These are phyloP conservation scores for Apis florea DNA, from an alignment of 1,140 invertebrate genomes.

Conservation along the genomic window DNA sequence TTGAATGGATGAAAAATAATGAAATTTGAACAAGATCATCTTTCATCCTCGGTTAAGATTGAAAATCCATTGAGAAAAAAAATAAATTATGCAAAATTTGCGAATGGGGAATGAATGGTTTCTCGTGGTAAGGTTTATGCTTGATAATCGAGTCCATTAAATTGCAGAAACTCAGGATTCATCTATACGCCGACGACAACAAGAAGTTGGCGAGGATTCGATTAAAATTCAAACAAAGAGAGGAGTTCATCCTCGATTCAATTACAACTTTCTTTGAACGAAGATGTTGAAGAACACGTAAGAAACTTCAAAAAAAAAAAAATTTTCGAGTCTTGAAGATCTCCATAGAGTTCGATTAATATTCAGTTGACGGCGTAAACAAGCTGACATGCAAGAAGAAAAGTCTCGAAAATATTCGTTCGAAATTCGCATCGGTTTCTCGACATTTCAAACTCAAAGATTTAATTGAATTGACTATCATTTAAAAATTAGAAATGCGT, in stretches of 20 bases:
- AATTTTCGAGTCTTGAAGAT: no score
- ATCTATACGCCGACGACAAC: not conserved
- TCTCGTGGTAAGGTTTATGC: not conserved
- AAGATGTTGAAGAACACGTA: not conserved
- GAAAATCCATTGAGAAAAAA: not conserved
- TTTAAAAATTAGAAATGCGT: no score
- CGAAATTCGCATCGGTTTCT: no score
- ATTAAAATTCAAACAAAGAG: conserved; percentile 44
- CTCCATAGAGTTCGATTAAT: conserved; percentile 9
- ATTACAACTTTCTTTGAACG: conserved; percentile 25
- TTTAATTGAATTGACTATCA: no score
- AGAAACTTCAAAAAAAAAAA: not conserved
- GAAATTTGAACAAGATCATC: no score
- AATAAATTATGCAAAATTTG: not conserved
- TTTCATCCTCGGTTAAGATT: not conserved
- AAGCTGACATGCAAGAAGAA: conserved; percentile 14
- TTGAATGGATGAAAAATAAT: no score
- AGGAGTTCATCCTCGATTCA: conserved; percentile 7
- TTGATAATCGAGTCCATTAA: conserved; percentile 36
- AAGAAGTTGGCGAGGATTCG: conserved; percentile 7
- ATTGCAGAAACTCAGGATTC: not conserved
- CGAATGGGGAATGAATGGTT: not conserved
- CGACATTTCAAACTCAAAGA: no score
- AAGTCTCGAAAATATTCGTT: not conserved
- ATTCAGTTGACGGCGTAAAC: conserved; percentile 14